A percentile compares a stretch with the other conserved stretches of the same genome.
Conservation (phyloP, 1,140 invertebrate species). For the Trachymyrmex cornetzi region DNA sequence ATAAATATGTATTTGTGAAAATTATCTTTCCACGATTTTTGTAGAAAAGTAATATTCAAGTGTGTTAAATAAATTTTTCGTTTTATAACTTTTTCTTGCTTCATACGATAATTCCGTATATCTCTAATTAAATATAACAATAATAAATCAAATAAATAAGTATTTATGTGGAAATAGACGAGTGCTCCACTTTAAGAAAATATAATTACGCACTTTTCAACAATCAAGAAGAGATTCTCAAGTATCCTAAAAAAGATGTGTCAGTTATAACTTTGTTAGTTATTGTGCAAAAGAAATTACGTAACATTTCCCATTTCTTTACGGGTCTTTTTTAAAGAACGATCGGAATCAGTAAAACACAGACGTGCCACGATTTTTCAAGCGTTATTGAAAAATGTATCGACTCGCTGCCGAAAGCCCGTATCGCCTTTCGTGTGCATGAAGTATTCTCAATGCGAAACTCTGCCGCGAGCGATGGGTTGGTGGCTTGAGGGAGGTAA, state of each 20-base stretch:
- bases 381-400: conserved; percentile 67
- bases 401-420: conserved; percentile 34
- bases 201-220: neutral
- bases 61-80: neutral
- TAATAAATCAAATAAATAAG: neutral
- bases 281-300: neutral
- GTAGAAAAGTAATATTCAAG: neutral
- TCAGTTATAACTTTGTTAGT: too few relatives aligned
- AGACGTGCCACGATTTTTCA: conserved; percentile 53
- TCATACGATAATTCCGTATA: neutral
- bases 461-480: conserved; percentile 34
- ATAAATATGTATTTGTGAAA: neutral
- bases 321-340: neutral
- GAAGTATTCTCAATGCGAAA: conserved; percentile 75
- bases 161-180: neutral
- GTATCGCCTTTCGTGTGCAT: conserved; percentile 73
- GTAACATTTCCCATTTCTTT: neutral
- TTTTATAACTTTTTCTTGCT: neutral
- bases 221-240: neutral
- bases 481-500: conserved; percentile 26
- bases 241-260: neutral
- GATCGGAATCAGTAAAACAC: neutral
- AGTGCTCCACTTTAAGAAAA: neutral
- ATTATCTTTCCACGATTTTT: neutral
- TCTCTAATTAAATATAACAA: neutral